These are phyloP conservation scores for Psix sp. DNA, from an alignment of 1,140 invertebrate genomes.

Conservation along the genomic window DNA sequence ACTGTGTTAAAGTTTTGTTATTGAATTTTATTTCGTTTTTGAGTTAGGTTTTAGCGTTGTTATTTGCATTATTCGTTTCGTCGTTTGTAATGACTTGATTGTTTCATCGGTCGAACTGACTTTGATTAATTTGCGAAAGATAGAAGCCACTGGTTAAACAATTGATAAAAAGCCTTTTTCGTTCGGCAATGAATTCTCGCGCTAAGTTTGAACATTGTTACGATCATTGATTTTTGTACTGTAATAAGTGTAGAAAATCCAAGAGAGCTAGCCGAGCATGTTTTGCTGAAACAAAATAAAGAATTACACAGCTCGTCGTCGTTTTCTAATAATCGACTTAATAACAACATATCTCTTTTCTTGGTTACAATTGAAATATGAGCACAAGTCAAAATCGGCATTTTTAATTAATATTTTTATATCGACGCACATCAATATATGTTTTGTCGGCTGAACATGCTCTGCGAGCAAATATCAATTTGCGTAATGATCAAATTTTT, in stretches of 20 bases:
- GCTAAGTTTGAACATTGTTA: too few relatives aligned
- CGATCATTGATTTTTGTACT: too few relatives aligned
- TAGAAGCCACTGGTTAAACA: slow-evolving; percentile 24
- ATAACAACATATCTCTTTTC: too few relatives aligned
- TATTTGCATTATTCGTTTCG: slow-evolving; percentile 3
- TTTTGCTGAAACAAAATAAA: too few relatives aligned
- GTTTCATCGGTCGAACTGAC: slow-evolving; percentile 17
- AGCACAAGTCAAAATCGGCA: too few relatives aligned
- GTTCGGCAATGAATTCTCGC: too few relatives aligned
- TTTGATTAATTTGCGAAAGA: slow-evolving; percentile 6
- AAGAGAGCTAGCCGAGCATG: too few relatives aligned
- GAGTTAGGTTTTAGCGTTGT: background rate
- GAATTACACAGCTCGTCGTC: too few relatives aligned
- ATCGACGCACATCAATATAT: background rate
- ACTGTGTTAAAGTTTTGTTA: slow-evolving; percentile 17
- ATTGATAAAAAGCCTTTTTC: too few relatives aligned
- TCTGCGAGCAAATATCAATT: slow-evolving; percentile 18
- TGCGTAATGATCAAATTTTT: slow-evolving; percentile 30
- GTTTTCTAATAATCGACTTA: too few relatives aligned
- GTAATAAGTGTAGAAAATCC: too few relatives aligned
- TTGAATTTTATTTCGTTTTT: slow-evolving; percentile 10
- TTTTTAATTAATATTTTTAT: background rate
- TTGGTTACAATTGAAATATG: too few relatives aligned
- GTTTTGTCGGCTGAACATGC: slow-evolving; percentile 15
- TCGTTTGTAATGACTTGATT: slow-evolving; percentile 15